phyloP scores from a whole-genome alignment of 2,888 invertebrate species.

The Entomobrya proxima region DNA sequence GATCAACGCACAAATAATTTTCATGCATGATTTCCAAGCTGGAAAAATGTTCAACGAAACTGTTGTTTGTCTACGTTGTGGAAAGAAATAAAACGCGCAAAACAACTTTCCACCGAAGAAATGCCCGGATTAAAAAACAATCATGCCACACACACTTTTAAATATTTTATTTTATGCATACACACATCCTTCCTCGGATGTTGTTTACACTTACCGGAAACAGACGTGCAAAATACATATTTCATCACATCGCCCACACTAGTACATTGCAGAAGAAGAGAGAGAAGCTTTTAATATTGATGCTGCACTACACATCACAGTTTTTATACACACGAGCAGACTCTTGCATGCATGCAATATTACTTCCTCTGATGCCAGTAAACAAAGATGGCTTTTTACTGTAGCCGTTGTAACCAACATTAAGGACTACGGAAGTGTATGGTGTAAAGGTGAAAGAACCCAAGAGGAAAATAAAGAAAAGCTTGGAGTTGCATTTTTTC shows the following conservation, averaged over 20 bases:
- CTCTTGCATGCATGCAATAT: background rate
- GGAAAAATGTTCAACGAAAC: background rate
- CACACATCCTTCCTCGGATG: constrained; percentile 19
- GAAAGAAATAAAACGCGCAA: background rate
- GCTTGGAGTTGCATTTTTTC: constrained; percentile 31
- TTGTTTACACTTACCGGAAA: background rate
- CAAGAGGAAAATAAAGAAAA: constrained; percentile 41
- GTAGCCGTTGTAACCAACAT: too few species aligned
- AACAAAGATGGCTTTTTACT: too few species aligned
- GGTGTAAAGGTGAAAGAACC: constrained; percentile 58
- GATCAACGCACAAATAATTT: too few species aligned
- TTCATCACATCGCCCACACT: constrained; percentile 1
- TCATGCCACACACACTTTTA: constrained; percentile 31
- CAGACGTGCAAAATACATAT: background rate
- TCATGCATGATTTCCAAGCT: background rate
- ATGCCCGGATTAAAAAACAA: constrained; percentile 18
- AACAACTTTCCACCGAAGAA: background rate
- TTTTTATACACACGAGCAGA: background rate
- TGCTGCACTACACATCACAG: background rate
- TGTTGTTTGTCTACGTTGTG: background rate
- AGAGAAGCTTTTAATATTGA: background rate
- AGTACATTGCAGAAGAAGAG: background rate
- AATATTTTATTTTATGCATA: constrained; percentile 60
- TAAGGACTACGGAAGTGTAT: constrained; percentile 8
- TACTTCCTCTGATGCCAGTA: background rate